Evolutionary conservation across 2,797 vertebrate genomes (phyloP).

Genomic region (Thamnophis elegans): DNA sequence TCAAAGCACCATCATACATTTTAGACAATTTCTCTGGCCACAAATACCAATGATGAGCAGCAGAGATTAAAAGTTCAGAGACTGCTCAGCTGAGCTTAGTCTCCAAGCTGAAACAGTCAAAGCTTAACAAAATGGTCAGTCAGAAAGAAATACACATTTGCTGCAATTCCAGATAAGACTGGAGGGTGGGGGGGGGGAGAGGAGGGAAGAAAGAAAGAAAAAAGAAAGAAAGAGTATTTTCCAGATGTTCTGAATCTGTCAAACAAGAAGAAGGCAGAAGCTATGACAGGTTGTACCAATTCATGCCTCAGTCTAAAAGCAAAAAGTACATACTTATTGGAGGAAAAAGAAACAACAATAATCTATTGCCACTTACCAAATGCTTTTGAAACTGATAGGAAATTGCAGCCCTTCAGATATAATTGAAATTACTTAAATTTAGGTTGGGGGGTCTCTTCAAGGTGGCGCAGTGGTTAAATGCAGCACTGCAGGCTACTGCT

Average conservation of each 20-base stretch:
- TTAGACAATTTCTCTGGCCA: background rate
- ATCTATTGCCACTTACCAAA: background rate
- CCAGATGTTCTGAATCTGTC: background rate
- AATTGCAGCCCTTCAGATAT: background rate
- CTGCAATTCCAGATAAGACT: background rate
- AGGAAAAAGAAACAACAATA: background rate
- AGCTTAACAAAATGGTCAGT: background rate
- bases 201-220: background rate
- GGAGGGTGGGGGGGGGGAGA: background rate
- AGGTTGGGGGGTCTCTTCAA: background rate
- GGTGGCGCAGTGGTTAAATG: too few relatives aligned
- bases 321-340: background rate
- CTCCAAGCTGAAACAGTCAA: background rate
- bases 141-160: background rate
- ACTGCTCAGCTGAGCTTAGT: background rate
- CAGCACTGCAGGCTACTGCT: too few relatives aligned
- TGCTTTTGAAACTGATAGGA: background rate
- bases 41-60: background rate
- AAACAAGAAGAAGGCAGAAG: background rate
- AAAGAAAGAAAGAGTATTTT: background rate
- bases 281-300: background rate
- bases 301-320: background rate
- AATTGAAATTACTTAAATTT: conserved; percentile 6
- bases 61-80: background rate
- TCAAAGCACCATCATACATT: background rate